These are phyloP conservation scores for Monoplex corrugatus DNA, from an alignment of 2,888 invertebrate species.

Conservation along the genomic window DNA sequence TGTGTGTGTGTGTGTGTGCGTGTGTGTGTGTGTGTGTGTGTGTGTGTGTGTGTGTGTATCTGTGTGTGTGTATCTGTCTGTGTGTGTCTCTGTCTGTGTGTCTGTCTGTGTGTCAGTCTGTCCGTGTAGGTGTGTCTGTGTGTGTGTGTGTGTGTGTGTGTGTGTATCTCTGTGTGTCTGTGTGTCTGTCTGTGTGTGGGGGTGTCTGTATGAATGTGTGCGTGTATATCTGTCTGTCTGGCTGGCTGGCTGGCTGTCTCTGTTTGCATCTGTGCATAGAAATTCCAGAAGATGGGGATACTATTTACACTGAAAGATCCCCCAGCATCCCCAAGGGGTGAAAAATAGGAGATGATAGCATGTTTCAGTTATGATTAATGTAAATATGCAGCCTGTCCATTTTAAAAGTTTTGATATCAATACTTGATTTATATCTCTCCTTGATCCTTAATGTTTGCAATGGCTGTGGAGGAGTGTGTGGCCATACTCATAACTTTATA, in stretches of 20 bases:
- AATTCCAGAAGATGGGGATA: too few species aligned
- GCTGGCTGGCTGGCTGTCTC: too few species aligned
- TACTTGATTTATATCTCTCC: background rate
- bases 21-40: slow-evolving; percentile 20
- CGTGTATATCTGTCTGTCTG: background rate
- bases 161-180: background rate
- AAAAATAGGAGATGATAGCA: background rate
- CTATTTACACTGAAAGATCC: too few species aligned
- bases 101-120: background rate
- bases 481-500: too few species aligned
- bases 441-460: background rate
- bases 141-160: slow-evolving; percentile 1
- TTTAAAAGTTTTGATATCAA: background rate
- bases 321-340: too few species aligned
- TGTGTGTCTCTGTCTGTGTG: background rate
- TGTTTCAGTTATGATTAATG: background rate
- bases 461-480: background rate
- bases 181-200: background rate
- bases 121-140: background rate
- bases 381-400: background rate
- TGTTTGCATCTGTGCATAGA: too few species aligned
- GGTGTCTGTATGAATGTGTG: too few species aligned
- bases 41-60: background rate
- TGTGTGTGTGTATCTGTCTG: background rate
- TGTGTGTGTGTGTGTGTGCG: background rate